These are phyloP conservation scores for Pandemis heparana DNA, from an alignment of 2,888 invertebrate genomes.

Conservation along the genomic window DNA sequence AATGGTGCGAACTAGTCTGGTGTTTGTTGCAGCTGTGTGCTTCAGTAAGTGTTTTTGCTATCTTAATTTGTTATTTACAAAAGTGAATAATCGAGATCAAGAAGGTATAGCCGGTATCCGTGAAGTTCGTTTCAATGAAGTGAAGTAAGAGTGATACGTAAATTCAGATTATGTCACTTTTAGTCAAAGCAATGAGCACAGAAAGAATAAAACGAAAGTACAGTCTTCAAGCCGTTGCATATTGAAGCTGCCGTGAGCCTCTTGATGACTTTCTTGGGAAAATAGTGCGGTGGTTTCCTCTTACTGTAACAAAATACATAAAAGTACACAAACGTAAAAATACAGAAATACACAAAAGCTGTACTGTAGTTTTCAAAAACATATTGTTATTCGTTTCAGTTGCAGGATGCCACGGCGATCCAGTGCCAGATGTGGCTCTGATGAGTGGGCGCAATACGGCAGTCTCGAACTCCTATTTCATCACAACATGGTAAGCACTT, in stretches of 20 bases:
- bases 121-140: not conserved
- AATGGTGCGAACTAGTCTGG: not conserved
- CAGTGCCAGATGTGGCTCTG: not conserved
- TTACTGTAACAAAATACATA: too few species aligned
- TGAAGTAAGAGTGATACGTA: not conserved
- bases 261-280: too few species aligned
- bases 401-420: conserved; percentile 17
- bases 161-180: not conserved
- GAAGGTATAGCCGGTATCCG: not conserved
- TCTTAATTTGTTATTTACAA: not conserved
- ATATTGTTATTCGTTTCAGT: not conserved
- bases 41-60: not conserved
- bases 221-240: too few species aligned
- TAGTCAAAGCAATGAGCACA: not conserved
- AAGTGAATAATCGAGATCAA: not conserved
- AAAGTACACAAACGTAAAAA: too few species aligned
- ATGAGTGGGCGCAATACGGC: conserved; percentile 3
- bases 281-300: too few species aligned
- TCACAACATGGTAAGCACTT: conserved; percentile 23
- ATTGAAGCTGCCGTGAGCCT: too few species aligned
- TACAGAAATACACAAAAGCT: too few species aligned
- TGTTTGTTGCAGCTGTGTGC: conserved; percentile 1
- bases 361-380: not conserved
- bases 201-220: too few species aligned
- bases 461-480: not conserved